Conservation (phyloP, 2,888 invertebrate species). For the Drosophila neutralis region DNA sequence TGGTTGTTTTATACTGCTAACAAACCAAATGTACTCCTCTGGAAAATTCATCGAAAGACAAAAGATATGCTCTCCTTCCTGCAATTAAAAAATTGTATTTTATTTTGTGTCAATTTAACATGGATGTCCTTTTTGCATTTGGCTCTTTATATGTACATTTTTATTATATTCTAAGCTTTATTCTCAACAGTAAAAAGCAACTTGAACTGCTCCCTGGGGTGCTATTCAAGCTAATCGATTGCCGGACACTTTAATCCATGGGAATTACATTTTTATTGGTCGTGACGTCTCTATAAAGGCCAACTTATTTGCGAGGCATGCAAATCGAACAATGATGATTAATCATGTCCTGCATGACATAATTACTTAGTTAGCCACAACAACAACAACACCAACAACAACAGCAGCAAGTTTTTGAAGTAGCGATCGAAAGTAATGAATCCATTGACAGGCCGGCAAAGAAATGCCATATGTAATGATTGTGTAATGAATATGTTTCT, state of each 20-base stretch:
- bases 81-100: not conserved
- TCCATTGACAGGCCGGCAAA: conserved; percentile 49
- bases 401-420: conserved; percentile 32
- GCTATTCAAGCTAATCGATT: conserved; percentile 50
- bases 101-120: not conserved
- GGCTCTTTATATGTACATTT: not conserved
- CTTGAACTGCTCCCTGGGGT: conserved; percentile 58
- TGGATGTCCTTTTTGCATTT: too few species aligned
- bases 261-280: conserved; percentile 25
- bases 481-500: conserved; percentile 75
- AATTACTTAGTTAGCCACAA: conserved; percentile 58
- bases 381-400: not conserved
- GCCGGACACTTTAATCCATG: conserved; percentile 49
- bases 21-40: not conserved
- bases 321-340: conserved; percentile 64
- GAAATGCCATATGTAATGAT: conserved; percentile 47
- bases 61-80: not conserved
- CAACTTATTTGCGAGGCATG: conserved; percentile 58
- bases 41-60: not conserved
- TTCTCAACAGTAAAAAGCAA: conserved; percentile 6
- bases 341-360: conserved; percentile 68
- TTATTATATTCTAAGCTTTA: not conserved
- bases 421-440: conserved; percentile 32
- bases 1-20: not conserved
- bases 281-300: not conserved